These are phyloP conservation scores for Martes martes DNA, from an alignment of 2,113 vertebrate genomes.

Conservation along the genomic window DNA sequence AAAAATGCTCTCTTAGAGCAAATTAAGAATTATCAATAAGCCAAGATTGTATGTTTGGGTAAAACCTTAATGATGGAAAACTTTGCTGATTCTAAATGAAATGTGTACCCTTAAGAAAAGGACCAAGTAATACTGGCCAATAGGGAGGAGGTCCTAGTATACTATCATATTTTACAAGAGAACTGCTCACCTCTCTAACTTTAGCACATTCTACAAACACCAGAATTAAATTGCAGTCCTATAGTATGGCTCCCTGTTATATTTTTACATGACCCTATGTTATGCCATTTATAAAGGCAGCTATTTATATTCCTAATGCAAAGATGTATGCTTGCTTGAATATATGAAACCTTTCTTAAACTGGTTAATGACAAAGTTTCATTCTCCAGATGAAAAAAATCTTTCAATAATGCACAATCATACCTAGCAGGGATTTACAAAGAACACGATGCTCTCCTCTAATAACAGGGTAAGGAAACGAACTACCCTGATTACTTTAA, in stretches of 20 bases:
- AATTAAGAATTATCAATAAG: background rate
- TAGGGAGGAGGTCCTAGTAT: background rate
- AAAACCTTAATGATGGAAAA: slow-evolving; percentile 15
- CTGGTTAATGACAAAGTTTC: background rate
- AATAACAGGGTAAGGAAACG: slow-evolving; percentile 39
- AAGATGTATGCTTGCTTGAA: background rate
- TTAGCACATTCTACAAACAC: slow-evolving; percentile 65
- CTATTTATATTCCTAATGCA: slow-evolving; percentile 57
- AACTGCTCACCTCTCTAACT: slow-evolving; percentile 58
- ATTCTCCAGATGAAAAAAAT: slow-evolving; percentile 40
- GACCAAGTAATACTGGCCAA: slow-evolving; percentile 14
- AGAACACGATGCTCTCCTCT: slow-evolving; percentile 27
- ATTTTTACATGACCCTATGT: slow-evolving; percentile 55
- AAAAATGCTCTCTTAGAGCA: slow-evolving; percentile 23
- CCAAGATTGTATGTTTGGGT: background rate
- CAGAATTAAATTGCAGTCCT: slow-evolving; percentile 48
- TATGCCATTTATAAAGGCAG: slow-evolving; percentile 39
- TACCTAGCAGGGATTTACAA: background rate
- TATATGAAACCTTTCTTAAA: background rate
- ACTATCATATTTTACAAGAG: slow-evolving; percentile 69
- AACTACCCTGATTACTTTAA: slow-evolving; percentile 48
- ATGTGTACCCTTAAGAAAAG: slow-evolving; percentile 41
- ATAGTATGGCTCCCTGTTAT: slow-evolving; percentile 23
- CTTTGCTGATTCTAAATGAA: slow-evolving; percentile 52
- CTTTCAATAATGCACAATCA: background rate